Percentiles rank a stretch among this genome's conserved stretches.
Conservation (phyloP, 2,888 invertebrate genomes). For the Andrena praecox region DNA sequence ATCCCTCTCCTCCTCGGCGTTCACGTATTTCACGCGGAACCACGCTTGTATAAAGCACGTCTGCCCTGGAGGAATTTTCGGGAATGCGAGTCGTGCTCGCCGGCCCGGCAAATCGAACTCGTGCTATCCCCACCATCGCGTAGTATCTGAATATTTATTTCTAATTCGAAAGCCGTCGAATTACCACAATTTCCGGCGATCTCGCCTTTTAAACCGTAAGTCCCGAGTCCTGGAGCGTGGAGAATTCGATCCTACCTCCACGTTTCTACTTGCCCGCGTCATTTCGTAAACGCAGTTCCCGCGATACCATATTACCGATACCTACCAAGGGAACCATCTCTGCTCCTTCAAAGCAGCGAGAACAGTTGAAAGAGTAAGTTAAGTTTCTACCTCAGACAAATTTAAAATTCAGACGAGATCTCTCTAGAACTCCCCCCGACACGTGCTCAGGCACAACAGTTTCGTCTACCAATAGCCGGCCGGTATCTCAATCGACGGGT, state of each 20-base stretch:
- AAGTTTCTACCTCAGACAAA: too few relatives aligned
- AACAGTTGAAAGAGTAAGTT: too few relatives aligned
- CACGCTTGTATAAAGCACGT: slow-evolving; percentile 50
- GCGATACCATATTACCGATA: too few relatives aligned
- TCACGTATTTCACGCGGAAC: slow-evolving; percentile 45
- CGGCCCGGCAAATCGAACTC: slow-evolving; percentile 60
- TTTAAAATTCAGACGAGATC: too few relatives aligned
- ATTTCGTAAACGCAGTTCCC: too few relatives aligned
- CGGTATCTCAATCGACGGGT: too few relatives aligned
- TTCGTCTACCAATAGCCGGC: too few relatives aligned
- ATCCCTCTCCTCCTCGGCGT: slow-evolving; percentile 55
- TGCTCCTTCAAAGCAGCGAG: too few relatives aligned
- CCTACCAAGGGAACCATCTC: too few relatives aligned
- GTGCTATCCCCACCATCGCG: slow-evolving; percentile 34
- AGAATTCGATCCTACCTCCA: neutral
- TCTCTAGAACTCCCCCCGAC: too few relatives aligned
- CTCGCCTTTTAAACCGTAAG: too few relatives aligned
- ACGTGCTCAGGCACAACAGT: too few relatives aligned
- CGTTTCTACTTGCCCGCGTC: neutral
- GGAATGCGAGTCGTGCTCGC: slow-evolving; percentile 47
- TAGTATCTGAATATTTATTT: slow-evolving; percentile 44
- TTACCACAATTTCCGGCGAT: neutral
- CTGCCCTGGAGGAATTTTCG: slow-evolving; percentile 53
- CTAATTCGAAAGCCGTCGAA: slow-evolving; percentile 10
- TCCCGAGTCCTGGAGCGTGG: neutral